These are phyloP conservation scores for Ianthella basta DNA, from an alignment of 37 sponge, comb jelly and placozoan genomes.

Conservation along the genomic window DNA sequence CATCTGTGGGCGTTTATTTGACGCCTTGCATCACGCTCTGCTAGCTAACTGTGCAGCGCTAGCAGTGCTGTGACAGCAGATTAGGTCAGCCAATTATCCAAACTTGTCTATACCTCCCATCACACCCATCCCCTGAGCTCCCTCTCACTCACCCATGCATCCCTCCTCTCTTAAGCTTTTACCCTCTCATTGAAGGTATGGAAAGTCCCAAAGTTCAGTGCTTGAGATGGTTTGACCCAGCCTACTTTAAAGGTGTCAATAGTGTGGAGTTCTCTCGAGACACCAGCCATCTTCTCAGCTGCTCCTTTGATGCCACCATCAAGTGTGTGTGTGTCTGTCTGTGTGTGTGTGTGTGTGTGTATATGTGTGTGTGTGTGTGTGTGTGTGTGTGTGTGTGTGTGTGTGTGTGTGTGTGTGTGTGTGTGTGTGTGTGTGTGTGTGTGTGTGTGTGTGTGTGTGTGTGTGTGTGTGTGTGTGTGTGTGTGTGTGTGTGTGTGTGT, in stretches of 20 bases:
- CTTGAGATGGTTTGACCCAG: constrained; percentile 88
- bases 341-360: constrained; percentile 8
- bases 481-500: constrained; percentile 41
- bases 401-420: constrained; percentile 42
- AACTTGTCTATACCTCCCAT: no score
- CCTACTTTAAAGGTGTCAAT: constrained; percentile 86
- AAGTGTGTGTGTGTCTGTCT: constrained; percentile 47
- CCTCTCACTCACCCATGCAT: no score
- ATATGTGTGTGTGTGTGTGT: constrained; percentile 8
- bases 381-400: neutral
- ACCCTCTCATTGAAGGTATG: no score
- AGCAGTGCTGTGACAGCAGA: no score
- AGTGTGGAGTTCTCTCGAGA: constrained; percentile 85
- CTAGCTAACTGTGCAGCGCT: no score
- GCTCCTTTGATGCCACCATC: constrained; percentile 83
- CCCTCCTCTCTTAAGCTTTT: no score
- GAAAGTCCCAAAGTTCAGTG: constrained; percentile 95
- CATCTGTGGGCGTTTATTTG: no score
- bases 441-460: constrained; percentile 29
- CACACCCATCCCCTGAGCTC: no score
- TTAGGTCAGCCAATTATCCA: no score
- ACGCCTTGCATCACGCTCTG: no score
- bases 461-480: constrained; percentile 29
- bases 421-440: constrained; percentile 23
- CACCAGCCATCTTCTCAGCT: constrained; percentile 85